phyloP scores from a whole-genome alignment of 2,797 vertebrate genomes.

The Sylvilagus floridanus region DNA sequence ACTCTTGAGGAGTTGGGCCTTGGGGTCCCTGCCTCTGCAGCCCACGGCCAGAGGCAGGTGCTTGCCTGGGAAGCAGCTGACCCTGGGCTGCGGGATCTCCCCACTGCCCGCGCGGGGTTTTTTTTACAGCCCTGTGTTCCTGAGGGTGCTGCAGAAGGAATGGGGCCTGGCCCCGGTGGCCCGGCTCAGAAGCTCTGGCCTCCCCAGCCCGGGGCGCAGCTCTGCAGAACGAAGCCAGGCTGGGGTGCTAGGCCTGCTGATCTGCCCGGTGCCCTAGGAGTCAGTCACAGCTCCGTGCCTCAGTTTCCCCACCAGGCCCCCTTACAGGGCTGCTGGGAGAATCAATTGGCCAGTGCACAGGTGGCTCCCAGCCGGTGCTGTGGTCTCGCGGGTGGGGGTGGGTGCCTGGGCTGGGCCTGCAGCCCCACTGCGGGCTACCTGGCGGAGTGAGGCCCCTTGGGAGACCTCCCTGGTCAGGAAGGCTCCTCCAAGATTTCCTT shows the following conservation, averaged over 20 bases:
- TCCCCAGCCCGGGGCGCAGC: rapidly evolving
- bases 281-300: neutral
- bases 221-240: neutral
- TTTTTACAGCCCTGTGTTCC: neutral
- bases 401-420: neutral
- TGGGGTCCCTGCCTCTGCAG: neutral
- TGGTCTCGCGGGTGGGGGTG: neutral
- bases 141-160: neutral
- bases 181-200: neutral
- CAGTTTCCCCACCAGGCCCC: neutral
- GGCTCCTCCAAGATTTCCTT: neutral
- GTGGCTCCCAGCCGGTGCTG: rapidly evolving
- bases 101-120: no score
- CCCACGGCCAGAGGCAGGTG: neutral
- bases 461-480: neutral
- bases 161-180: rapidly evolving
- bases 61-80: neutral
- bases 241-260: neutral
- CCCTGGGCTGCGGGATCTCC: neutral
- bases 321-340: neutral
- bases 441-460: neutral
- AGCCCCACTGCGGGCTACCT: neutral
- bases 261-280: neutral
- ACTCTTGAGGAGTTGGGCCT: neutral
- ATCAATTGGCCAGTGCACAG: neutral